These are phyloP conservation scores for Sula dactylatra DNA, from an alignment of 2,113 vertebrate species.

Conservation along the genomic window DNA sequence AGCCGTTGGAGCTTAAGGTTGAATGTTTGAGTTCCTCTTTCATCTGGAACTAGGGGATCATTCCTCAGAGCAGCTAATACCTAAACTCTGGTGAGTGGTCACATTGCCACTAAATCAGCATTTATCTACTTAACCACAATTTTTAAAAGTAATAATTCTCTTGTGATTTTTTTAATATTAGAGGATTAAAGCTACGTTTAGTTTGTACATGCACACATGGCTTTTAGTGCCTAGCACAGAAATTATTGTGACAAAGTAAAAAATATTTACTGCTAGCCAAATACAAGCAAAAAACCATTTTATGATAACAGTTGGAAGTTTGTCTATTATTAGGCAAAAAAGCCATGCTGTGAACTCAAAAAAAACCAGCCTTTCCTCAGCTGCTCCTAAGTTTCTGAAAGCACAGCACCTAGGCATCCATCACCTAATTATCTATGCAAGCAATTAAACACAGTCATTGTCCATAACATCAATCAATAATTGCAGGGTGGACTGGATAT, in stretches of 20 bases:
- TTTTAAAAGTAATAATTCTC: neutral
- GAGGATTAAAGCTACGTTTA: neutral
- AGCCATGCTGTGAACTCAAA: neutral
- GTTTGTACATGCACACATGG: neutral
- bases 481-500: neutral
- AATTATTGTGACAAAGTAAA: neutral
- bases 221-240: neutral
- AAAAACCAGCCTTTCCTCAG: neutral
- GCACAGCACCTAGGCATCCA: neutral
- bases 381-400: neutral
- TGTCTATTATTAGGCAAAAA: neutral
- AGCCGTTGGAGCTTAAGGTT: neutral
- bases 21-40: neutral
- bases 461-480: neutral
- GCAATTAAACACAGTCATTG: neutral
- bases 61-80: neutral
- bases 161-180: neutral
- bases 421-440: neutral
- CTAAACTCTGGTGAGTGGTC: neutral
- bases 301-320: neutral
- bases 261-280: neutral
- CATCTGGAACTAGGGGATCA: accelerated
- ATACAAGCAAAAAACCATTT: neutral
- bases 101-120: neutral
- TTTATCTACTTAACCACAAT: neutral